These are phyloP conservation scores for Corbicula japonica DNA, from an alignment of 2,888 invertebrate species.

Conservation along the genomic window DNA sequence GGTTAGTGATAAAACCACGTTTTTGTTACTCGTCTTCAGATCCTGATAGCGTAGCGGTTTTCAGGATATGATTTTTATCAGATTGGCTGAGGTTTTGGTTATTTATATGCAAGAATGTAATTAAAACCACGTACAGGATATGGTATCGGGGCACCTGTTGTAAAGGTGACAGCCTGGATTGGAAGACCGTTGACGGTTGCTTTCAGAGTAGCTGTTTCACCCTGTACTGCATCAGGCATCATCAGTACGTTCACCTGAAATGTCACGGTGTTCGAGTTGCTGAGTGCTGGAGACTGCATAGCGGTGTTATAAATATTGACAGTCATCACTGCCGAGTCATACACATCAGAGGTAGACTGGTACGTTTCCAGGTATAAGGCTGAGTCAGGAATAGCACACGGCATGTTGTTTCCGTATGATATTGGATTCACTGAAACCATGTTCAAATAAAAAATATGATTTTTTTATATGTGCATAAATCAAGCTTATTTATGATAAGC, in stretches of 20 bases:
- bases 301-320: constrained; percentile 1
- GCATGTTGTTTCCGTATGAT: neutral
- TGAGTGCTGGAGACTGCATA: neutral
- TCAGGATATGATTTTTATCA: too few species aligned
- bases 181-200: neutral
- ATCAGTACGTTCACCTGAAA: constrained; percentile 3
- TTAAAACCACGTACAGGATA: too few species aligned
- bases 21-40: too few species aligned
- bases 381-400: constrained; percentile 1
- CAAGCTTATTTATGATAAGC: too few species aligned
- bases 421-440: constrained; percentile 8
- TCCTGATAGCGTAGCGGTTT: too few species aligned
- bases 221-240: neutral
- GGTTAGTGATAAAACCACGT: too few species aligned
- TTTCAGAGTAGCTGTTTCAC: neutral
- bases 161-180: neutral
- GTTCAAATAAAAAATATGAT: too few species aligned
- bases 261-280: neutral
- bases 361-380: neutral
- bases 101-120: too few species aligned
- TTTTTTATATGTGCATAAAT: too few species aligned
- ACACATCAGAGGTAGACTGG: neutral
- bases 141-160: neutral
- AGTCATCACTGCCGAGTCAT: neutral
- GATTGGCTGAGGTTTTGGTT: too few species aligned